A percentile compares a stretch with the other conserved stretches of the same genome.
These are phyloP conservation scores for Drosophila subsilvestris DNA, from an alignment of 2,888 invertebrate species.

Conservation along the genomic window DNA sequence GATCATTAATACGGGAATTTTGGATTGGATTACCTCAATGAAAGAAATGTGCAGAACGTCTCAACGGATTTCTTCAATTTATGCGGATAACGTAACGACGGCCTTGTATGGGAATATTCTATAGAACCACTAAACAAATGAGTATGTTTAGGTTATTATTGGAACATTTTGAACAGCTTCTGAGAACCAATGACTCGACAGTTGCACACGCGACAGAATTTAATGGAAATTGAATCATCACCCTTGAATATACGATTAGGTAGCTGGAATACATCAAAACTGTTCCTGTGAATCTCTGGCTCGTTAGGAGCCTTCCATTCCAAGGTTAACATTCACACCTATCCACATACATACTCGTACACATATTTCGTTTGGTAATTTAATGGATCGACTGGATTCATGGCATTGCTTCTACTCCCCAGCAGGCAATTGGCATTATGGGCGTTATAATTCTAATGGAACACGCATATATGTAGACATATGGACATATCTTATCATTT, in stretches of 20 bases:
- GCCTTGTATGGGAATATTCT: too few relatives aligned
- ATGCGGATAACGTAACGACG: too few relatives aligned
- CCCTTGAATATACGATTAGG: background rate
- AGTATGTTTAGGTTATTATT: background rate
- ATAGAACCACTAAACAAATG: background rate
- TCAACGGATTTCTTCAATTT: background rate
- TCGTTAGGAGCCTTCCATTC: slow-evolving; percentile 3
- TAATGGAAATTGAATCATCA: background rate
- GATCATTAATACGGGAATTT: background rate
- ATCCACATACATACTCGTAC: too few relatives aligned
- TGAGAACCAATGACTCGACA: too few relatives aligned
- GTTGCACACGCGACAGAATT: background rate
- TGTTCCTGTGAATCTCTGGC: background rate
- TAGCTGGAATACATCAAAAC: background rate
- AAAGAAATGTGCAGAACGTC: background rate
- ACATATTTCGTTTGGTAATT: slow-evolving; percentile 28
- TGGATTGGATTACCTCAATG: background rate
- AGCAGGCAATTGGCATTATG: slow-evolving; percentile 22
- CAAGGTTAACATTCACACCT: slow-evolving; percentile 30
- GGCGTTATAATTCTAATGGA: slow-evolving; percentile 60
- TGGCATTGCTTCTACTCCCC: background rate
- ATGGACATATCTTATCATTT: slow-evolving; percentile 43
- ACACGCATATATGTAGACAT: slow-evolving; percentile 37
- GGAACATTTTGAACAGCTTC: too few relatives aligned
- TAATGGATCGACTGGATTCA: slow-evolving; percentile 8